Evolutionary conservation across 2,888 invertebrate genomes (phyloP).

Genomic region (Parthenolecanium corni): DNA sequence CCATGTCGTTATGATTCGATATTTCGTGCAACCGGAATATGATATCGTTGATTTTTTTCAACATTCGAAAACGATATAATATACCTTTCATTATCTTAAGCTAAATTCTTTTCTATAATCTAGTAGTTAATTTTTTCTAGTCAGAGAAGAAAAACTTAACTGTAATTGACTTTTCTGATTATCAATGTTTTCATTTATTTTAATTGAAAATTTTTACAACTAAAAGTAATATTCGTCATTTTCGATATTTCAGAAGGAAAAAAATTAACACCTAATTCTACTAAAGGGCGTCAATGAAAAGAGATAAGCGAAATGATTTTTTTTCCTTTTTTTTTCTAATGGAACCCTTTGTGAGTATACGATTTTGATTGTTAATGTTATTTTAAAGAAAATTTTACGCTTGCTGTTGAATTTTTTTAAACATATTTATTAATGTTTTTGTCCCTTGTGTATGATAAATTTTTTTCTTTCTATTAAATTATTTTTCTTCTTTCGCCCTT

Average conservation of each 20-base stretch:
- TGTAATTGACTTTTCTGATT: slow-evolving; percentile 1
- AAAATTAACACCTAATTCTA: background rate
- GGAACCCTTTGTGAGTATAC: slow-evolving; percentile 19
- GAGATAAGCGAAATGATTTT: background rate
- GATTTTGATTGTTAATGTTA: slow-evolving; percentile 23
- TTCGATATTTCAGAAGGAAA: too few relatives aligned
- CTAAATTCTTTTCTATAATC: slow-evolving; percentile 1
- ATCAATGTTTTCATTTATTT: too few relatives aligned
- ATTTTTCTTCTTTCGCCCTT: background rate
- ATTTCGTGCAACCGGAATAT: too few relatives aligned
- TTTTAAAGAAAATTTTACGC: slow-evolving; percentile 21
- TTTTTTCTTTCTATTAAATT: slow-evolving; percentile 1
- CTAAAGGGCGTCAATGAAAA: background rate
- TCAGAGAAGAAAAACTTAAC: slow-evolving; percentile 19
- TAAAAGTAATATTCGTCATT: background rate
- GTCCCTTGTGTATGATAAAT: slow-evolving; percentile 4
- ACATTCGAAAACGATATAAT: too few relatives aligned
- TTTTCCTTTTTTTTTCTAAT: too few relatives aligned
- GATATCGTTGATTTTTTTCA: too few relatives aligned
- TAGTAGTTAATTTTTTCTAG: slow-evolving; percentile 16
- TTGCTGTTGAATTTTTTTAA: slow-evolving; percentile 20
- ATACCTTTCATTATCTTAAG: slow-evolving; percentile 7
- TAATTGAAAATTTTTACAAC: background rate
- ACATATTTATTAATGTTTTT: slow-evolving; percentile 19
- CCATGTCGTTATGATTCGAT: too few relatives aligned